phyloP scores from a whole-genome alignment of 2,113 vertebrate species.

The Urocynchramus pylzowi region DNA sequence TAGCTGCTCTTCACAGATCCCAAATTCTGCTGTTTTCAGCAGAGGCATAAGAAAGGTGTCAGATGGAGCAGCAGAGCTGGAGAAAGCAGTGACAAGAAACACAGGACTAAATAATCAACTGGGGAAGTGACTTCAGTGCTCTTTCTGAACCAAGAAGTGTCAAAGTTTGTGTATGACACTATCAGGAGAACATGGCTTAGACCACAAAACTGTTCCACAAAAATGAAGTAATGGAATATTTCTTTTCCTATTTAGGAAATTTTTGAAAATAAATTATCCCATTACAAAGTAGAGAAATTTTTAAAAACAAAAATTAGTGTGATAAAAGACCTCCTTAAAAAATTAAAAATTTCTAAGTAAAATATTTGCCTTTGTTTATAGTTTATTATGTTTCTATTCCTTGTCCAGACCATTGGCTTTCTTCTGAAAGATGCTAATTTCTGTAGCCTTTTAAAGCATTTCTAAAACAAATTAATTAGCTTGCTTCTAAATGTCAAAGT shows the following conservation, averaged over 20 bases:
- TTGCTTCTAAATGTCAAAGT: conserved; percentile 35
- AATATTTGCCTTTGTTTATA: neutral
- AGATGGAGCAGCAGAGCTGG: neutral
- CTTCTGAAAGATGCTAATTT: conserved; percentile 14
- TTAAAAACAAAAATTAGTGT: neutral
- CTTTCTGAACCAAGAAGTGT: neutral
- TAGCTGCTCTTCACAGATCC: neutral
- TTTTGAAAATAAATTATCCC: neutral
- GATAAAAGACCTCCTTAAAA: neutral
- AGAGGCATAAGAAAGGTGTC: neutral
- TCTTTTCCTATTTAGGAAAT: neutral
- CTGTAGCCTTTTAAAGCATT: neutral
- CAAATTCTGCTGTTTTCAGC: neutral
- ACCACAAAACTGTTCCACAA: neutral
- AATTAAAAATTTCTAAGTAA: neutral
- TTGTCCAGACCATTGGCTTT: neutral
- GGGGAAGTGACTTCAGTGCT: neutral
- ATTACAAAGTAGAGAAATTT: neutral
- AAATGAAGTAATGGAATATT: neutral
- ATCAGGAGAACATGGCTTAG: neutral
- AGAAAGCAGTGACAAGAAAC: neutral
- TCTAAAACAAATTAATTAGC: conserved; percentile 6
- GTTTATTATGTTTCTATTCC: neutral
- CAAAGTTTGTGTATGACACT: neutral
- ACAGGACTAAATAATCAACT: neutral